Evolutionary conservation across 1,140 invertebrate species (phyloP).

Genomic region (Dryas iulia): DNA sequence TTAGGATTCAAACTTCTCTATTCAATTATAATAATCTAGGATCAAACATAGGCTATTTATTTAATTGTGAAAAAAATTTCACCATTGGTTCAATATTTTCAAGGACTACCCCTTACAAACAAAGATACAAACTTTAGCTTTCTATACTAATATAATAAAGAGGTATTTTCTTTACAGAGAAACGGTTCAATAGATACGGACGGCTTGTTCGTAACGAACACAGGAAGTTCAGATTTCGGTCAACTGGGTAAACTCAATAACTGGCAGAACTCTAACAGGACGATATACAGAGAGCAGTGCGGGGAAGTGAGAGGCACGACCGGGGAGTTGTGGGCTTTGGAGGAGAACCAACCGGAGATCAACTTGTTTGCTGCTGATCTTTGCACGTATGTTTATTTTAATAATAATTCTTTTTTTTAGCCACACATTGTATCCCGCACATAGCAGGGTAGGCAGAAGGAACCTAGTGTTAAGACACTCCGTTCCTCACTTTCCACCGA

Average conservation of each 20-base stretch:
- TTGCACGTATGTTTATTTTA: conserved; percentile 79
- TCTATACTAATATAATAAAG: too few relatives aligned
- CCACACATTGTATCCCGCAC: too few relatives aligned
- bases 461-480: neutral
- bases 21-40: too few relatives aligned
- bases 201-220: conserved; percentile 87
- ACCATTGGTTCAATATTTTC: too few relatives aligned
- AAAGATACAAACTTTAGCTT: too few relatives aligned
- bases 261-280: conserved; percentile 84
- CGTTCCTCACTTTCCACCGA: too few relatives aligned
- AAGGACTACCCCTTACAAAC: too few relatives aligned
- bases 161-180: conserved; percentile 79
- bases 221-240: conserved; percentile 83
- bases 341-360: conserved; percentile 79
- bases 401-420: neutral
- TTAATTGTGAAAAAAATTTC: too few relatives aligned
- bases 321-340: conserved; percentile 89
- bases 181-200: conserved; percentile 86
- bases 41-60: too few relatives aligned
- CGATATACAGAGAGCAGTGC: conserved; percentile 81
- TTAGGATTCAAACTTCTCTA: too few relatives aligned
- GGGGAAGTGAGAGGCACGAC: conserved; percentile 84
- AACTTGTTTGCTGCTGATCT: conserved; percentile 85
- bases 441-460: neutral
- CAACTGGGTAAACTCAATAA: conserved; percentile 83